Conservation (phyloP, 2,888 invertebrate genomes). For the Sphaerophoria rueppellii region DNA sequence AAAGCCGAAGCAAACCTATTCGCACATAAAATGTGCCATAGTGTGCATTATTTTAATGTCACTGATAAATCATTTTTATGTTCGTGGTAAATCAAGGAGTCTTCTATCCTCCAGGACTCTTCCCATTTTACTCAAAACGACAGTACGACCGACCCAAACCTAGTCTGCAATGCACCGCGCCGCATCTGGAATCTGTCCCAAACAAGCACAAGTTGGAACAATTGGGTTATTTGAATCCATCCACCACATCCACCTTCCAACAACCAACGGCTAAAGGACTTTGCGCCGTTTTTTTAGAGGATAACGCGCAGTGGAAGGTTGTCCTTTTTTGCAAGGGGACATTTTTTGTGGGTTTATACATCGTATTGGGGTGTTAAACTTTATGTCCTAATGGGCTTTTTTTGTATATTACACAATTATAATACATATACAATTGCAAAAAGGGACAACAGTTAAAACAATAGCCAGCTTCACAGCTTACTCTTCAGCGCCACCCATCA, state of each 20-base stretch:
- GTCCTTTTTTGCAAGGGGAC: constrained; percentile 42
- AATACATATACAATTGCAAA: constrained; percentile 63
- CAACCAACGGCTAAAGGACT: constrained; percentile 12
- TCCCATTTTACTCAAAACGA: background rate
- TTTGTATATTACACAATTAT: constrained; percentile 72
- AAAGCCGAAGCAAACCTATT: constrained; percentile 78
- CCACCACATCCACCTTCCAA: constrained; percentile 12
- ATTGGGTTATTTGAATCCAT: constrained; percentile 29
- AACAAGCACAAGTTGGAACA: constrained; percentile 2
- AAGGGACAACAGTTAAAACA: constrained; percentile 50
- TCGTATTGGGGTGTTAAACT: constrained; percentile 68
- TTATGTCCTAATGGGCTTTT: constrained; percentile 70
- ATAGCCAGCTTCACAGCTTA: constrained; percentile 10
- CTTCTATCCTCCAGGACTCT: constrained; percentile 64
- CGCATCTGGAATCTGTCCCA: constrained; percentile 66
- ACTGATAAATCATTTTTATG: constrained; percentile 82
- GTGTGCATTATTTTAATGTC: constrained; percentile 82
- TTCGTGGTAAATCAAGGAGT: constrained; percentile 82
- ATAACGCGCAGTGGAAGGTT: constrained; percentile 69
- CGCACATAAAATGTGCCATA: constrained; percentile 82
- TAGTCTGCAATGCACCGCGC: constrained; percentile 37
- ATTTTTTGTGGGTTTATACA: constrained; percentile 44
- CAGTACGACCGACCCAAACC: constrained; percentile 30
- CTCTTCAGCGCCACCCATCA: too few relatives aligned
- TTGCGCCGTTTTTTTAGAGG: constrained; percentile 63